Evolutionary conservation across 2,797 vertebrate genomes (phyloP).

Genomic region (Sebastes iracundus): DNA sequence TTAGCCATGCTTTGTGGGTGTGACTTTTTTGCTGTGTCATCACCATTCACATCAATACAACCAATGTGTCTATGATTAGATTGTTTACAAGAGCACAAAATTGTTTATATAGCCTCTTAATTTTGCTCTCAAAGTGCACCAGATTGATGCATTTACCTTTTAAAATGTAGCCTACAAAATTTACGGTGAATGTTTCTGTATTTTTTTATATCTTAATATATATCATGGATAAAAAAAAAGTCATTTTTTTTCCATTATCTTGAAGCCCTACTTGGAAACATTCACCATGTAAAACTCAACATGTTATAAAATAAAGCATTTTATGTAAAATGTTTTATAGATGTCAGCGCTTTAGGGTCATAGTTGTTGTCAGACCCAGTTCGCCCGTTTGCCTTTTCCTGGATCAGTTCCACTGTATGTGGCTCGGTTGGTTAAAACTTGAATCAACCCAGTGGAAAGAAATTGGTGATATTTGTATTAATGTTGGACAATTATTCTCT

Average conservation of each 20-base stretch:
- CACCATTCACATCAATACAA: not conserved
- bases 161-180: not conserved
- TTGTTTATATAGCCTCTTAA: not conserved
- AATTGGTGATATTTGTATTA: not conserved
- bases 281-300: constrained; percentile 4
- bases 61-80: not conserved
- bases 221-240: too few species aligned
- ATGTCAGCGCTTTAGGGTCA: not conserved
- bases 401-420: not conserved
- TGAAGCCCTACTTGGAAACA: not conserved
- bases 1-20: not conserved
- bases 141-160: not conserved
- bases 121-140: not conserved
- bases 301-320: not conserved
- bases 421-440: not conserved
- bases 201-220: not conserved
- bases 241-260: not conserved
- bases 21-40: not conserved
- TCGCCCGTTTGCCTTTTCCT: not conserved
- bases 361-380: not conserved
- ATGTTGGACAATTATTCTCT: not conserved
- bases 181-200: not conserved
- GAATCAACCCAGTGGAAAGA: not conserved
- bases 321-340: not conserved
- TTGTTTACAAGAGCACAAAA: not conserved